Evolutionary conservation across 2,113 vertebrate genomes (phyloP), one percentile per base, ranked within the genome.

Genomic region (Cyphomyrus discorhynchus): DNA sequence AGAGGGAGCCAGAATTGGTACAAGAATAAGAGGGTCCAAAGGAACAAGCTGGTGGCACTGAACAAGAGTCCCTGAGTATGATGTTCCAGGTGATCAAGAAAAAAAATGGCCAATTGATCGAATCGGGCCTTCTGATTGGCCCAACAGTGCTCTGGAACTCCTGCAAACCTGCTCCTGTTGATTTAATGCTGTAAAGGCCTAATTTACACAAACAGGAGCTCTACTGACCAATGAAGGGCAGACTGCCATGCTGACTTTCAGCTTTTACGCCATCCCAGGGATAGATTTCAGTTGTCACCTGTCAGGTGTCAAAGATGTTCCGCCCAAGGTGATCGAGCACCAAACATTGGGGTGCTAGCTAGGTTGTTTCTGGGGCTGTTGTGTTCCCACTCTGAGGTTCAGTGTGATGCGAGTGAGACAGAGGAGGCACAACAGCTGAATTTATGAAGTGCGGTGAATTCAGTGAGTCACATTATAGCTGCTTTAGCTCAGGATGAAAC

Each of bases 401-500:
- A 17, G 35, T 3, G 13, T 87, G 50, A 56, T 42, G 15, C 5
- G 52, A 39, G 50, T 56, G 49, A 39, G 86, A 53, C 49, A 56
- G 31, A 27, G 17, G 49, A 17, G 31, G 85, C 1, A 3, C 47
- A 27, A 27, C 17, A 27, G 45, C 82, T n/a, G 83, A 46, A 42
- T 49, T 49, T 27, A 86, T 49, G 45, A 86, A 49, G 11, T 50
- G 42, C 19, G 3, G 46, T 49, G 47, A 86, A 50, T 86, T 13
- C 83, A 86, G n/a, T 24, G 42, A 47, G 45, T 53, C 50, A 50
- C 17, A 53, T 46, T n/a, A 52, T 31, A 42, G 31, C 27, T 56
- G 31, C 86, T 8, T 87, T 19, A 31, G 24, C 52, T 88, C 90
- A 24, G 62, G 42, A 83, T 35, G 11, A 86, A 86, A 93, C 91